Evolutionary conservation across 2,113 vertebrate species (phyloP).

Genomic region (Apodemus sylvaticus): DNA sequence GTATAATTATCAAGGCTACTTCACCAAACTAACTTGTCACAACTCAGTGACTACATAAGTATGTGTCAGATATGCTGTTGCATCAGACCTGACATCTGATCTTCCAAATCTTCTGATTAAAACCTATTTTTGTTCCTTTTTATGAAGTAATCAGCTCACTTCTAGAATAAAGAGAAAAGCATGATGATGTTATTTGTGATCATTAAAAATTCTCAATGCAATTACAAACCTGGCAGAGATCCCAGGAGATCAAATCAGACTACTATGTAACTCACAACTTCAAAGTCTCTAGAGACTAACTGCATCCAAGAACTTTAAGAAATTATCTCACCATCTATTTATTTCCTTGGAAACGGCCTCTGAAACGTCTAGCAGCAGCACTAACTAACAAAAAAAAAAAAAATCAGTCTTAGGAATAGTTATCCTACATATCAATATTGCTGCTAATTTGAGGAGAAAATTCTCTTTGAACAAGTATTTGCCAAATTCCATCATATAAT

Average conservation of each 20-base stretch:
- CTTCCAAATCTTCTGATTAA: conserved; percentile 39
- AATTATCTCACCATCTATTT: conserved; percentile 64
- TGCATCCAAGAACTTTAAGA: conserved; percentile 64
- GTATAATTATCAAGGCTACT: neutral
- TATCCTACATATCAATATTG: conserved; percentile 29
- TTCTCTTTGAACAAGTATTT: conserved; percentile 48
- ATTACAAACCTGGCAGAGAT: conserved; percentile 66
- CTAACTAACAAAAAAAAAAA: neutral
- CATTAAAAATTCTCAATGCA: conserved; percentile 62
- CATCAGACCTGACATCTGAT: conserved; percentile 28
- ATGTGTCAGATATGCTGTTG: neutral
- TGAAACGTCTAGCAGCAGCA: conserved; percentile 32
- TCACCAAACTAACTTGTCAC: conserved; percentile 41
- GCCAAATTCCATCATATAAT: conserved; percentile 35
- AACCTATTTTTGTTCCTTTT: conserved; percentile 35
- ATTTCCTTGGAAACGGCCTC: conserved; percentile 50
- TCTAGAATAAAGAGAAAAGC: conserved; percentile 43
- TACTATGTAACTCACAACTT: conserved; percentile 60
- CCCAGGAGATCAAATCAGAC: conserved; percentile 57
- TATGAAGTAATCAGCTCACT: conserved; percentile 46
- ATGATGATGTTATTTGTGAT: conserved; percentile 60
- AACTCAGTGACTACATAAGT: conserved; percentile 15
- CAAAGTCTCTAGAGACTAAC: conserved; percentile 50
- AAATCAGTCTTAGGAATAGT: conserved; percentile 33
- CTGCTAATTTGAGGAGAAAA: conserved; percentile 54